Conservation (phyloP, 1,140 invertebrate species). For the Zaprionus nigranus region DNA sequence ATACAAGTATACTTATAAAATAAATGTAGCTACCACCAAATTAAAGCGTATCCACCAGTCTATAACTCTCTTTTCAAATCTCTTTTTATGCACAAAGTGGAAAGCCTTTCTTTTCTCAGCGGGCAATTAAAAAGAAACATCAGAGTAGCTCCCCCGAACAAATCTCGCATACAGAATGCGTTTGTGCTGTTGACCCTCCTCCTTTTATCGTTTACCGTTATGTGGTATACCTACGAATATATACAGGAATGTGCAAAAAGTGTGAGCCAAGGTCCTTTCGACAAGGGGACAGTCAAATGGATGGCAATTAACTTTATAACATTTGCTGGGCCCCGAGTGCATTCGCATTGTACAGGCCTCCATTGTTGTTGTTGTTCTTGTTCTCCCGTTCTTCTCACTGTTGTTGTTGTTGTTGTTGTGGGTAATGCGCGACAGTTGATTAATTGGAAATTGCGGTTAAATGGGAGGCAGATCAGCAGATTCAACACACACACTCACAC, state of each 20-base stretch:
- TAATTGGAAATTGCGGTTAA: constrained; percentile 82
- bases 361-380: constrained; percentile 12
- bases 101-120: constrained; percentile 4
- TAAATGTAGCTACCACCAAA: background rate
- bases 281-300: constrained; percentile 47
- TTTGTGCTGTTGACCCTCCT: constrained; percentile 25
- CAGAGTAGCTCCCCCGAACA: constrained; percentile 16
- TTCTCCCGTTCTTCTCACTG: background rate
- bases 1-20: no score
- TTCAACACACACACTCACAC: constrained; percentile 18
- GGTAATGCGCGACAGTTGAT: constrained; percentile 72
- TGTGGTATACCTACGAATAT: constrained; percentile 9
- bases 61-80: background rate
- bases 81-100: constrained; percentile 1
- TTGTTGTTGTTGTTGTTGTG: constrained; percentile 30
- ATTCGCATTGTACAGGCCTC: constrained; percentile 32
- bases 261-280: background rate
- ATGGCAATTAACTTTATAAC: constrained; percentile 82
- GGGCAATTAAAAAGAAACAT: constrained; percentile 14
- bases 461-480: constrained; percentile 54
- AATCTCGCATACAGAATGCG: constrained; percentile 20
- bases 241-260: background rate
- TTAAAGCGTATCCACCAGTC: background rate
- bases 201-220: background rate
- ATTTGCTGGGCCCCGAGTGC: constrained; percentile 69